phyloP scores from a whole-genome alignment of 2,113 vertebrate species.

The Hippotragus niger region DNA sequence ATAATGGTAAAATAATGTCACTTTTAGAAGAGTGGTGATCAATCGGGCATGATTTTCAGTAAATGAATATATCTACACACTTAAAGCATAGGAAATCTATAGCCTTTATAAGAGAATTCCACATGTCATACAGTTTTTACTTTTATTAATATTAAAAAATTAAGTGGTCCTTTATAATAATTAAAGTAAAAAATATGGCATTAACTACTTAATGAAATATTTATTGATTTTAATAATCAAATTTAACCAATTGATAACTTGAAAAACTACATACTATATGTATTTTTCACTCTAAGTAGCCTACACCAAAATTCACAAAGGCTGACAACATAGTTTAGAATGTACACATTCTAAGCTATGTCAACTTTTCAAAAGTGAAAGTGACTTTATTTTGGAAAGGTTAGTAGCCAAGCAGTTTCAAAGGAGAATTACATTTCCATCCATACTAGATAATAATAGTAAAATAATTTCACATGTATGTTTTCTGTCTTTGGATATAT shows the following conservation, averaged over 20 bases:
- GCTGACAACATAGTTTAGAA: background rate
- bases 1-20: background rate
- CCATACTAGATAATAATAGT: background rate
- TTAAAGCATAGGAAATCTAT: background rate
- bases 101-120: background rate
- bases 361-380: slow-evolving; percentile 13
- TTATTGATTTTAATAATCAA: slow-evolving; percentile 9
- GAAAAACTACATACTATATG: background rate
- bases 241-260: background rate
- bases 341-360: background rate
- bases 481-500: background rate
- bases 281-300: background rate
- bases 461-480: background rate
- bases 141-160: background rate
- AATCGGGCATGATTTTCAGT: background rate
- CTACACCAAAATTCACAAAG: background rate
- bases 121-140: background rate
- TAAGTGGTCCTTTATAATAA: background rate
- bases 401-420: background rate
- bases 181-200: background rate
- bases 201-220: background rate
- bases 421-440: background rate
- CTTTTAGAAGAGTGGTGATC: background rate
- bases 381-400: background rate
- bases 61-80: background rate